Base-by-base conservation (phyloP, 1,140 invertebrate species). In the Dendrolimus punctatus region DNA sequence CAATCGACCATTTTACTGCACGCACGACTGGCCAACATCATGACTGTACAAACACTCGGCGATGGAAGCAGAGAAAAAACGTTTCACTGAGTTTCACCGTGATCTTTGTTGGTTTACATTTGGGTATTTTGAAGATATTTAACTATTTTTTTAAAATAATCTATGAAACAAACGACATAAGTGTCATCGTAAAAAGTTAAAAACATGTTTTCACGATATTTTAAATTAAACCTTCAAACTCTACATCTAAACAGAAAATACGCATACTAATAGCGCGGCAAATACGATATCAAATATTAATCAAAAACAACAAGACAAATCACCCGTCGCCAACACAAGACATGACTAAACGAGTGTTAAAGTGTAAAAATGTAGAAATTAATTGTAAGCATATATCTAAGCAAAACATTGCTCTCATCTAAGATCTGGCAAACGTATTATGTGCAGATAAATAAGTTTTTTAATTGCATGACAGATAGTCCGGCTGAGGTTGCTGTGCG, bases 21-120 rank as follows among this genome's bases (percentile, higher is more conserved):
- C 76, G 78, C 74, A 76, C 73, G 78, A 77, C 67, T 77, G 68
- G 51, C 56, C 63, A 73, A 68, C 66, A 60, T 74, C 72, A 79
- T 68, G 73, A 76, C 64, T 70, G 53, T 62, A 66, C 63, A 69
- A 71, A 71, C 66, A 68, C 55, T 65, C 58, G 57, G 56, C 55
- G 46, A 60, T 67, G 70, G 60, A 64, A 53, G 41, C 66, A 55
- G 45, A 10, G 54, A 65, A 61, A 74, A 66, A 66, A 62, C 57
- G 45, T 49, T 61, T 57, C 44, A 10, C 23, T 1, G 23, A 23
- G 23, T 23, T 23, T 23, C 23, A n/a, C 10, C 39, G 40, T 10
- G 39, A 57, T 41, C 54, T 60, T 57, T 57, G 45, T 58, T 58
- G 45, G 57, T 61, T 61, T 57, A 23, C 45, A 43, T 38, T 51